Percentiles rank a stretch among this genome's conserved stretches.
phyloP scores from a whole-genome alignment of 2,113 vertebrate species.

The Aspiorhynchus laticeps region DNA sequence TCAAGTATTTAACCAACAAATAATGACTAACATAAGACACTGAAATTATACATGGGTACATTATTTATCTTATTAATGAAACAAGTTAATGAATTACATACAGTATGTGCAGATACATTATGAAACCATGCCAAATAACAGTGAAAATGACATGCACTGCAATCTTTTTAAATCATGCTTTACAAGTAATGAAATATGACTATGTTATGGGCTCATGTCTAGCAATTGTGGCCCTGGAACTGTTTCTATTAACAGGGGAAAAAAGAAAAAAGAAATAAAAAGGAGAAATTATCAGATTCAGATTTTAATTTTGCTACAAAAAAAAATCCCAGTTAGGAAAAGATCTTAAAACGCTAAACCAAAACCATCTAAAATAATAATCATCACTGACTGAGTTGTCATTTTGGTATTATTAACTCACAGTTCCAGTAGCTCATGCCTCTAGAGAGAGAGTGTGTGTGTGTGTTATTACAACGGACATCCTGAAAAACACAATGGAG shows the following conservation, averaged over 20 bases:
- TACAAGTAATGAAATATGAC: no score
- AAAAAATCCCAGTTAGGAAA: neutral
- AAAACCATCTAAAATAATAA: neutral
- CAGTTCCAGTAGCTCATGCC: neutral
- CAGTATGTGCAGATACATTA: no score
- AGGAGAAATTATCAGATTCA: neutral
- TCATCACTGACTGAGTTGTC: neutral
- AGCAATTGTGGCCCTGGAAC: neutral
- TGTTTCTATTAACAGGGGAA: neutral
- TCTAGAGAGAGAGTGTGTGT: neutral
- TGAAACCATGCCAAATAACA: no score
- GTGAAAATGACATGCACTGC: no score
- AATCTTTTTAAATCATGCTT: no score
- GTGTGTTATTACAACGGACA: neutral
- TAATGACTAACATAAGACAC: neutral
- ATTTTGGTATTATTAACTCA: neutral
- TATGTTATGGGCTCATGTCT: neutral
- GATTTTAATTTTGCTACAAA: neutral
- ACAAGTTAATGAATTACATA: no score
- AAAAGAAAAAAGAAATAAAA: neutral
- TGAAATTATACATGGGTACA: neutral
- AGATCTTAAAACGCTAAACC: neutral
- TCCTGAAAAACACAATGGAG: conserved; percentile 47
- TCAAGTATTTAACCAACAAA: neutral
- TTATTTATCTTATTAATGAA: neutral